Evolutionary conservation across 2,888 invertebrate species (phyloP).

Genomic region (Leucophenga maculata): DNA sequence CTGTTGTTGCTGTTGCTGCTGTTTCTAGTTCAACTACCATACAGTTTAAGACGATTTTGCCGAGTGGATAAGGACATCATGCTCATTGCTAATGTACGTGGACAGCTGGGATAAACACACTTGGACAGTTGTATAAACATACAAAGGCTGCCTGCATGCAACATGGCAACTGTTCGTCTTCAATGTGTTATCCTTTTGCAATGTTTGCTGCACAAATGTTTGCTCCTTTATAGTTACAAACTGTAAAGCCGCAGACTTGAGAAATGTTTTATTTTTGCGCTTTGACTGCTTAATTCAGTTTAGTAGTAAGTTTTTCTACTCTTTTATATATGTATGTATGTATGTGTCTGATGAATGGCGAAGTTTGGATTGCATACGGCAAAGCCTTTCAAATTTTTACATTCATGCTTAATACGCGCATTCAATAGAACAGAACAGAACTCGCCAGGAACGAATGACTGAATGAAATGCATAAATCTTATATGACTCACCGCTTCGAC

Average conservation of each 20-base stretch:
- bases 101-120: conserved; percentile 23
- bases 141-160: not conserved
- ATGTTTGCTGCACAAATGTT: conserved; percentile 15
- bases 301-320: conserved; percentile 14
- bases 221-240: conserved; percentile 7
- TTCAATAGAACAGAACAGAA: too few species aligned
- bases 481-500: conserved; percentile 83
- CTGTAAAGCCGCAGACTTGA: conserved; percentile 10
- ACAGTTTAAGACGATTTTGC: conserved; percentile 34
- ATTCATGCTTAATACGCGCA: conserved; percentile 1
- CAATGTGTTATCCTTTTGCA: not conserved
- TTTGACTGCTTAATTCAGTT: conserved; percentile 30
- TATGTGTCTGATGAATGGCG: conserved; percentile 11
- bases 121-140: conserved; percentile 2
- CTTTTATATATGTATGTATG: too few species aligned
- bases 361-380: not conserved
- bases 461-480: too few species aligned
- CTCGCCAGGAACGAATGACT: too few species aligned
- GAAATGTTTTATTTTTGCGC: conserved; percentile 41
- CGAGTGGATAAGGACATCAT: conserved; percentile 24
- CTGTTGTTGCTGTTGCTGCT: too few species aligned
- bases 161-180: not conserved
- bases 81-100: conserved; percentile 26
- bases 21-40: too few species aligned
- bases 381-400: conserved; percentile 5